Percentiles rank a stretch among this genome's conserved stretches.
Evolutionary conservation across 2,888 invertebrate genomes (phyloP).

Genomic region (Agrotis puta): DNA sequence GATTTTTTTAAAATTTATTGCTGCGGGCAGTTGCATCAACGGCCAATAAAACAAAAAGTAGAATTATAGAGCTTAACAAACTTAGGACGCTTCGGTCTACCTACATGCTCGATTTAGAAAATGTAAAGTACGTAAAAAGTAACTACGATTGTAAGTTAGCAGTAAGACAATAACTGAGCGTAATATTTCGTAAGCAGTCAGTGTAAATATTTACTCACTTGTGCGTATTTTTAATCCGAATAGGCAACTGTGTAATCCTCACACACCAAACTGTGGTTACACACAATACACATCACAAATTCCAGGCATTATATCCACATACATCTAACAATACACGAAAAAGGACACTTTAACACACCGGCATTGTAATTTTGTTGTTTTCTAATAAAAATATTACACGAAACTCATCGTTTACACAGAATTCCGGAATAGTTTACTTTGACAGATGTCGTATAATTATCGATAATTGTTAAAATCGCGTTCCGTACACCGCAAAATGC

Average conservation of each 20-base stretch:
- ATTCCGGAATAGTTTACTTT: constrained; percentile 76
- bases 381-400: constrained; percentile 72
- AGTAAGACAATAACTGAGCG: constrained; percentile 35
- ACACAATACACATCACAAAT: constrained; percentile 85
- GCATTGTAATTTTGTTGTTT: constrained; percentile 65
- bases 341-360: constrained; percentile 75
- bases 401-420: constrained; percentile 75
- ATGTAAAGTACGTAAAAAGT: constrained; percentile 1
- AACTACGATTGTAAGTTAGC: constrained; percentile 14
- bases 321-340: constrained; percentile 75
- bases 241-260: constrained; percentile 81
- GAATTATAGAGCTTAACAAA: background rate
- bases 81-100: constrained; percentile 29
- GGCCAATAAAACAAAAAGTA: too few species aligned
- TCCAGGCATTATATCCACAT: constrained; percentile 83
- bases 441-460: constrained; percentile 83
- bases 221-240: constrained; percentile 84
- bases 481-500: constrained; percentile 74
- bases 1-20: too few species aligned
- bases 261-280: constrained; percentile 76
- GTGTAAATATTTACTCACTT: constrained; percentile 88
- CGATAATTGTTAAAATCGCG: constrained; percentile 75
- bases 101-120: constrained; percentile 14
- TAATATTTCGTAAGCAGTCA: constrained; percentile 62
- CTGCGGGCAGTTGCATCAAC: too few species aligned